Percentiles rank a stretch among this genome's conserved stretches.
These are phyloP conservation scores for Fragum sueziense DNA, from an alignment of 2,888 invertebrate genomes.

Conservation along the genomic window DNA sequence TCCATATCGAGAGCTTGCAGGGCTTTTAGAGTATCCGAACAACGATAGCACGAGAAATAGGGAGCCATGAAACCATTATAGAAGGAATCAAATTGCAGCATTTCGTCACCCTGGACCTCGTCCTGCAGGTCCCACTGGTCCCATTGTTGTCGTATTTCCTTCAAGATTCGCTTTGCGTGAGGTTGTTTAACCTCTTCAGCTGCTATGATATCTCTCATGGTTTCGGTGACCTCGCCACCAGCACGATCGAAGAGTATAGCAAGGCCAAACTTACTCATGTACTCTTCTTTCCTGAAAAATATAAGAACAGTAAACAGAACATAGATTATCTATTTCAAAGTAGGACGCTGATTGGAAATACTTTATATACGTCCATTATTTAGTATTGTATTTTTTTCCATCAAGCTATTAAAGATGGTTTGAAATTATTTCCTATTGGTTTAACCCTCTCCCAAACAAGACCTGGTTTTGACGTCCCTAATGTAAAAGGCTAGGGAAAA, in stretches of 20 bases:
- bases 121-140: conserved; percentile 31
- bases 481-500: no score
- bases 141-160: conserved; percentile 26
- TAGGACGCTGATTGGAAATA: no score
- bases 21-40: conserved; percentile 25
- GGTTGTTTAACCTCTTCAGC: conserved; percentile 3
- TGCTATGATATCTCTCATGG: conserved; percentile 23
- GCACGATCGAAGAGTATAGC: conserved; percentile 35
- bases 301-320: no score
- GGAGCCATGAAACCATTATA: conserved; percentile 42
- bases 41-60: conserved; percentile 33
- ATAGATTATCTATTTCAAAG: no score
- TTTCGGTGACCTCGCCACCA: conserved; percentile 19
- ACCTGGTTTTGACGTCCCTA: no score
- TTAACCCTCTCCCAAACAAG: no score
- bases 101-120: conserved; percentile 24
- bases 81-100: conserved; percentile 28
- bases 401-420: no score
- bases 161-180: conserved; percentile 14
- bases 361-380: no score
- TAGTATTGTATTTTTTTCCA: no score
- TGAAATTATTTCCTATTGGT: no score
- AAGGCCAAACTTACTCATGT: conserved; percentile 34
- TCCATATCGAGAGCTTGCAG: conserved; percentile 36
- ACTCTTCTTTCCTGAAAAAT: conserved; percentile 44